A percentile compares a stretch with the other conserved stretches of the same genome.
These are phyloP conservation scores for Psettodes erumei DNA, from an alignment of 2,113 vertebrate species.

Conservation along the genomic window DNA sequence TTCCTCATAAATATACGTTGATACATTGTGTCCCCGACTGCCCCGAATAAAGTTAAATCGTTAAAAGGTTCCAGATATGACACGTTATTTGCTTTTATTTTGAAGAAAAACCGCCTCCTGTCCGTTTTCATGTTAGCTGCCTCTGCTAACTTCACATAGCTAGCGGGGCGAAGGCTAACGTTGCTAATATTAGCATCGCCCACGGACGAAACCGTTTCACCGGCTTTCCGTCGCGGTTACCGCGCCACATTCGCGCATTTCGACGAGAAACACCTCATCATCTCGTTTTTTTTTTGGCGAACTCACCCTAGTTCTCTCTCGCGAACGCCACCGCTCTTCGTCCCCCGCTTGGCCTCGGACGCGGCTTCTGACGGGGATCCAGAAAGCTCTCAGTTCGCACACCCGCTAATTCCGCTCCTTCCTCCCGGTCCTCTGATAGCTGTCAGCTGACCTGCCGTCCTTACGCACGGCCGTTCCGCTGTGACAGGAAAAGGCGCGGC, in stretches of 20 bases:
- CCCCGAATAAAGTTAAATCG: rapidly evolving
- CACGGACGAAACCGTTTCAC: constrained; percentile 1
- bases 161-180: constrained; percentile 53
- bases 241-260: not conserved
- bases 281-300: not conserved
- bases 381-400: constrained; percentile 50
- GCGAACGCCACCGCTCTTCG: constrained; percentile 46
- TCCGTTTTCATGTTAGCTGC: constrained; percentile 8
- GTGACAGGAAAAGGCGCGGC: constrained; percentile 80
- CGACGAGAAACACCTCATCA: not conserved
- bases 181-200: constrained; percentile 64
- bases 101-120: not conserved
- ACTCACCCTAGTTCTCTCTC: constrained; percentile 68
- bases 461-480: constrained; percentile 61
- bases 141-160: constrained; percentile 46
- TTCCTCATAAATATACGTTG: not conserved
- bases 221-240: not conserved
- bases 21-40: rapidly evolving
- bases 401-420: constrained; percentile 65
- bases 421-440: constrained; percentile 48
- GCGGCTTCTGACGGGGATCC: constrained; percentile 32
- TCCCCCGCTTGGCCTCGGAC: constrained; percentile 27
- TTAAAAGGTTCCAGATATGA: rapidly evolving
- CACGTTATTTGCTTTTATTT: not conserved
- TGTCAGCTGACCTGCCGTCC: constrained; percentile 79